Evolutionary conservation across 2,888 invertebrate genomes (phyloP).

Genomic region (Julus scandinavius): DNA sequence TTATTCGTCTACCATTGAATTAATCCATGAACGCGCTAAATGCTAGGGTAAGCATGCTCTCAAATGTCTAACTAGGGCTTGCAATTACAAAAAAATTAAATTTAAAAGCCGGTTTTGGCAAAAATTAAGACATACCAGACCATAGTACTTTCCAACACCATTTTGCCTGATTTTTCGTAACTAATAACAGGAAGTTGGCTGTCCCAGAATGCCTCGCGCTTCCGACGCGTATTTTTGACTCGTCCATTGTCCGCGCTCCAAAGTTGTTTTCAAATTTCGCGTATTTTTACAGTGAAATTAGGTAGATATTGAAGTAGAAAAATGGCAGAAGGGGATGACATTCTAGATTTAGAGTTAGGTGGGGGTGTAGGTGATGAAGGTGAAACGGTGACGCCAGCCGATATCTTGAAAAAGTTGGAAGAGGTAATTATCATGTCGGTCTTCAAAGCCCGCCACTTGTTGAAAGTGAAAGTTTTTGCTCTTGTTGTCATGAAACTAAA

Average conservation of each 20-base stretch:
- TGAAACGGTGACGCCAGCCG: conserved; percentile 51
- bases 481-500: too few relatives aligned
- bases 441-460: conserved; percentile 12
- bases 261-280: background rate
- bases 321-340: conserved; percentile 20
- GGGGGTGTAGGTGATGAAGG: background rate
- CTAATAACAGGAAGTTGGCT: background rate
- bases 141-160: conserved; percentile 99
- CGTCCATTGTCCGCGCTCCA: background rate
- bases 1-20: background rate
- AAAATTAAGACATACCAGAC: conserved; percentile 83
- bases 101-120: conserved; percentile 25
- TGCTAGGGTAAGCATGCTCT: background rate
- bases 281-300: background rate
- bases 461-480: background rate
- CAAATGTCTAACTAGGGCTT: background rate
- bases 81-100: background rate
- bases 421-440: conserved; percentile 17
- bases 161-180: conserved; percentile 70
- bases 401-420: conserved; percentile 49
- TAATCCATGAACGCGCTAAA: background rate
- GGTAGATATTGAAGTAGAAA: background rate
- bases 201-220: background rate
- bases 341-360: conserved; percentile 28
- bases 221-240: background rate